phyloP scores from a whole-genome alignment of 2,888 invertebrate species.

The Andrena bicolor region DNA sequence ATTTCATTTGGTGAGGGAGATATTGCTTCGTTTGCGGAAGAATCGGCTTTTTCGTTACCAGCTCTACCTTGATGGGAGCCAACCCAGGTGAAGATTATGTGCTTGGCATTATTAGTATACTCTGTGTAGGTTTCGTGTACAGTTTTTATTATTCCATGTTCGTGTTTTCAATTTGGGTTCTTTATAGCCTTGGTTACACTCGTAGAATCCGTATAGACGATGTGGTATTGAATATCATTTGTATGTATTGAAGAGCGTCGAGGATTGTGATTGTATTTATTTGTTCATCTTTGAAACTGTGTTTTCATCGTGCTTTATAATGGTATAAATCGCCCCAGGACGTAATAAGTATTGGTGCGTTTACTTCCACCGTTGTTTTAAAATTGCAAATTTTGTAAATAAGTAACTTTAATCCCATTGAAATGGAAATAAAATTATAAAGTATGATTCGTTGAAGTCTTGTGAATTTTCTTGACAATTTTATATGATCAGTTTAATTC shows the following conservation, averaged over 20 bases:
- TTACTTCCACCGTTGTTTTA: no score
- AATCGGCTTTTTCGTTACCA: neutral
- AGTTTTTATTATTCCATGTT: neutral
- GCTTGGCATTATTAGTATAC: neutral
- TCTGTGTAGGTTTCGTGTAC: constrained; percentile 1
- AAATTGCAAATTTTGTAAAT: no score
- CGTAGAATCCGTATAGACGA: neutral
- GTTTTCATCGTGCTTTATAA: no score
- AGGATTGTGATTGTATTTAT: neutral
- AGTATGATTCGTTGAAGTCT: no score
- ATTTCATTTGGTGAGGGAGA: neutral
- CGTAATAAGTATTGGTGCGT: no score
- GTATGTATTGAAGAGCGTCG: neutral
- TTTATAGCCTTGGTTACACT: neutral
- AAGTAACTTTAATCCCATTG: no score
- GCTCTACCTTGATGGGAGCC: no score
- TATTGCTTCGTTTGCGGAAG: neutral
- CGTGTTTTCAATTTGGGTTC: neutral
- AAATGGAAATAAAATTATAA: no score
- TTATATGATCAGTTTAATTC: no score
- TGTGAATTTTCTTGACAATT: no score
- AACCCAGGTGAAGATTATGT: neutral
- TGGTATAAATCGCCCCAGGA: no score
- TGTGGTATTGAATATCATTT: neutral
- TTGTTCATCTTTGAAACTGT: no score